Evolutionary conservation across 2,113 vertebrate species (phyloP).

Genomic region (Menura novaehollandiae): DNA sequence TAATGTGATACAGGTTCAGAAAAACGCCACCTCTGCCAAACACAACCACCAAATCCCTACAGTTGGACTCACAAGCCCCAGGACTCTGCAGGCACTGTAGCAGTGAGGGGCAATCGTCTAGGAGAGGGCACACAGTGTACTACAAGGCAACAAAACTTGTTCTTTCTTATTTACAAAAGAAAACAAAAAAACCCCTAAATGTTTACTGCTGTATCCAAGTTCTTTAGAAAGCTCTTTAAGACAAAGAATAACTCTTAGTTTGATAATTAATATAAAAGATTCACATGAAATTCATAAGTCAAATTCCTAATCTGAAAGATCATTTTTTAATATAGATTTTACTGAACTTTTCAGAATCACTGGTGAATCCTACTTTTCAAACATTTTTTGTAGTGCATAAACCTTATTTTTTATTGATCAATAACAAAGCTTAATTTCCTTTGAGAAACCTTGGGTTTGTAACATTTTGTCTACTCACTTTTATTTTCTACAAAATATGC

Average conservation of each 20-base stretch:
- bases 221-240: neutral
- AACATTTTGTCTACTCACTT: neutral
- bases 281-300: neutral
- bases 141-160: neutral
- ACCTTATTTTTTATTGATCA: neutral
- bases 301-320: neutral
- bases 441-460: neutral
- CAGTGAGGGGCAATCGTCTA: neutral
- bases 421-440: neutral
- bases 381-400: neutral
- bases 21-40: neutral
- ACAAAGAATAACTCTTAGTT: neutral
- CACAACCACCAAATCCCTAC: neutral
- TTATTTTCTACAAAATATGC: neutral
- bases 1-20: neutral
- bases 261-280: neutral
- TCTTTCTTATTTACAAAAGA: neutral
- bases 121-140: neutral
- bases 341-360: neutral
- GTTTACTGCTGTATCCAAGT: neutral
- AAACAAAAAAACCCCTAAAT: neutral
- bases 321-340: neutral
- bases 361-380: neutral
- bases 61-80: neutral
- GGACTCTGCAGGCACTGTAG: neutral